phyloP scores from a whole-genome alignment of 1,140 invertebrate genomes.

The Drosophila kohkoa region DNA sequence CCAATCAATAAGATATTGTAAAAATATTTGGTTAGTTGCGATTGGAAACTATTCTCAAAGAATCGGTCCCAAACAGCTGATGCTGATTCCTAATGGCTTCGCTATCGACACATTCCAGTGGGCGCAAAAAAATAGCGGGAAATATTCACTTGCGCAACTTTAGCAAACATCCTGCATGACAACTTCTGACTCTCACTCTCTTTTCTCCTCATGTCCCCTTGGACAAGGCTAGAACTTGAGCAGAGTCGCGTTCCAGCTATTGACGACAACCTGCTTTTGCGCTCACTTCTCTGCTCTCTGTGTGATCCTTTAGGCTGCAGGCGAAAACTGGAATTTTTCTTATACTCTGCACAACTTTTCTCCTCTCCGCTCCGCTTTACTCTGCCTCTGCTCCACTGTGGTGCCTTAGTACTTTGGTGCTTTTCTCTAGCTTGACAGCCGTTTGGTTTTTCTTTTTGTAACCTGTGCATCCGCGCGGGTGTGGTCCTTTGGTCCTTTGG shows the following conservation, averaged over 20 bases:
- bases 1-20: not conserved
- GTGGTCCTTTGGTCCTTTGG: conserved; percentile 50
- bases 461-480: conserved; percentile 52
- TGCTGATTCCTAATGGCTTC: conserved; percentile 5
- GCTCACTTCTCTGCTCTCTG: conserved; percentile 36
- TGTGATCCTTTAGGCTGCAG: conserved; percentile 51
- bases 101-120: not conserved
- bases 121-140: conserved; percentile 48
- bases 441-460: conserved; percentile 46
- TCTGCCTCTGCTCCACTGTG: conserved; percentile 9
- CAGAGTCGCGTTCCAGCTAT: conserved; percentile 35
- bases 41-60: not conserved
- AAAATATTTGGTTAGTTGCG: not conserved
- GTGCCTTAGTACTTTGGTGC: conserved; percentile 23
- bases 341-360: conserved; percentile 24
- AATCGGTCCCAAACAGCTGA: conserved; percentile 37
- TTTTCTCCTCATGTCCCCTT: not conserved
- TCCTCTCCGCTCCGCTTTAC: conserved; percentile 10
- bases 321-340: conserved; percentile 54
- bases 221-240: conserved; percentile 20
- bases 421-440: conserved; percentile 42
- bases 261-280: conserved; percentile 30
- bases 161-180: conserved; percentile 49
- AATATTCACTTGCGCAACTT: conserved; percentile 56
- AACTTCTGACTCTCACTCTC: conserved; percentile 12